Conservation (phyloP, 2,888 invertebrate species). For the Limenitis camilla region DNA sequence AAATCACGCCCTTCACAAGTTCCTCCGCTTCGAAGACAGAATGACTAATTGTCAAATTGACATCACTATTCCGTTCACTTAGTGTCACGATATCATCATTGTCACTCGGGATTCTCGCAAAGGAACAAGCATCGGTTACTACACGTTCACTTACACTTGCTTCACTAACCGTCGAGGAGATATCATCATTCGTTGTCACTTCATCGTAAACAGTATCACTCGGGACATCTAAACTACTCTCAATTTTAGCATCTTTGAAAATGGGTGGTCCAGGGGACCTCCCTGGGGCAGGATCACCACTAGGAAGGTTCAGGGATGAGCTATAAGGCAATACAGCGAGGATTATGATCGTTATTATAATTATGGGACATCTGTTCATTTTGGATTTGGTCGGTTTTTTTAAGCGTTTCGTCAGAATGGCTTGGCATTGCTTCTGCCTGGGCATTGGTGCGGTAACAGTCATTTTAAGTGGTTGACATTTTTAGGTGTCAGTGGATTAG, state of each 20-base stretch:
- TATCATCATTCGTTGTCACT: constrained; percentile 40
- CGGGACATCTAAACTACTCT: constrained; percentile 28
- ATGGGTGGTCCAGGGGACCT: constrained; percentile 78
- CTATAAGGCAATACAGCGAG: constrained; percentile 59
- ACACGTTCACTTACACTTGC: constrained; percentile 34
- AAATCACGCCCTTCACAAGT: constrained; percentile 69
- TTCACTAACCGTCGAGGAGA: constrained; percentile 38
- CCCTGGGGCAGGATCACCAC: constrained; percentile 79
- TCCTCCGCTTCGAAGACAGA: constrained; percentile 66
- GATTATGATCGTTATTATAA: constrained; percentile 43
- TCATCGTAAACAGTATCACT: constrained; percentile 40
- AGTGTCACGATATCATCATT: constrained; percentile 58
- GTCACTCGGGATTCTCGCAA: constrained; percentile 60
- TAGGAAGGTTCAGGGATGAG: constrained; percentile 58
- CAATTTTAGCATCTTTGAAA: constrained; percentile 24
- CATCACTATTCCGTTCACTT: constrained; percentile 55
- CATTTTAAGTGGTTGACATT: constrained; percentile 8
- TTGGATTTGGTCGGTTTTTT: constrained; percentile 34
- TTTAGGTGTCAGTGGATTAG: background rate
- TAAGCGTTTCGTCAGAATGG: constrained; percentile 28
- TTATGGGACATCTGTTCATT: constrained; percentile 40
- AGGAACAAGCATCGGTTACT: constrained; percentile 58
- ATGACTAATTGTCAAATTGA: constrained; percentile 69
- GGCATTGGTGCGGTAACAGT: constrained; percentile 8
- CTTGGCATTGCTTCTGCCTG: constrained; percentile 30